Evolutionary conservation across 2,888 invertebrate species (phyloP).

Genomic region (Athalia circularis): DNA sequence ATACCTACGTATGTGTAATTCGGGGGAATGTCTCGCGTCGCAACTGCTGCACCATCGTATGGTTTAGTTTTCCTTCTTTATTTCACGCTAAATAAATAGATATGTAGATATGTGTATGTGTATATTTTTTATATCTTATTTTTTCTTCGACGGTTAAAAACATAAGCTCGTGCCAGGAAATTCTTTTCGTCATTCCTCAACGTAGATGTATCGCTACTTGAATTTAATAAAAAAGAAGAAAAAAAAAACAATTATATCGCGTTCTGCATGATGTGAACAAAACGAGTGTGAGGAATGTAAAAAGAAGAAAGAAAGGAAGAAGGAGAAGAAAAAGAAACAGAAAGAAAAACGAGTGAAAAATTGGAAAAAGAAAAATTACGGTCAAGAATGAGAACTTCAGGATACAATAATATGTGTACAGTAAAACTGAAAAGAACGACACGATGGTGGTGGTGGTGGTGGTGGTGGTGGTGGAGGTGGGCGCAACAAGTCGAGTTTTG

Average conservation of each 20-base stretch:
- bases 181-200: slow-evolving; percentile 15
- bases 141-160: slow-evolving; percentile 8
- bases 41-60: too few species aligned
- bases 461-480: too few species aligned
- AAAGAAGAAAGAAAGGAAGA: not conserved
- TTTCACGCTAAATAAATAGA: too few species aligned
- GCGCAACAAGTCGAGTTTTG: not conserved
- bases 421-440: too few species aligned
- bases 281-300: not conserved
- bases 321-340: not conserved
- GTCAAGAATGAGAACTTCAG: not conserved
- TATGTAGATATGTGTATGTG: not conserved
- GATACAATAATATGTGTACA: not conserved
- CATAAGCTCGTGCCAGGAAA: slow-evolving; percentile 33
- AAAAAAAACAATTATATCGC: not conserved
- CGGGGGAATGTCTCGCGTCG: too few species aligned
- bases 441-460: too few species aligned
- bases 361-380: not conserved
- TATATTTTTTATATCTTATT: slow-evolving; percentile 23
- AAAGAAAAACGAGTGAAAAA: not conserved
- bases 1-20: too few species aligned
- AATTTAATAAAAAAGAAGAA: not conserved
- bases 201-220: not conserved
- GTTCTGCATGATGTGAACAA: not conserved
- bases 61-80: too few species aligned